These are phyloP conservation scores for Nezara viridula DNA, from an alignment of 2,888 invertebrate genomes.

Conservation along the genomic window DNA sequence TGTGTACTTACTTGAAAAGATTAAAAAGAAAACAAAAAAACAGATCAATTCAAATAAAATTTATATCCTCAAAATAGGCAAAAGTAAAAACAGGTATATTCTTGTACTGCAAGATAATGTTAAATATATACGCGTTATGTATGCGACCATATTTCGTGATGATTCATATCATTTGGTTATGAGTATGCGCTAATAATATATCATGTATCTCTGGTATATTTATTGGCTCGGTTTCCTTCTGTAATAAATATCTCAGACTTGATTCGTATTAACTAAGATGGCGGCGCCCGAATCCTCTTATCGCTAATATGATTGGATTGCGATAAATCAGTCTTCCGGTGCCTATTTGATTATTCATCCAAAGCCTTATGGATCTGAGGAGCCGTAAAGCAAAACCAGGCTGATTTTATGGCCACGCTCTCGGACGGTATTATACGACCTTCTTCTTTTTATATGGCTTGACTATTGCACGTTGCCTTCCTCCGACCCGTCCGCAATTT, in stretches of 20 bases:
- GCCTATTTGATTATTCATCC: slow-evolving; percentile 28
- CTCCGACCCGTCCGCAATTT: not conserved
- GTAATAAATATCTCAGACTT: not conserved
- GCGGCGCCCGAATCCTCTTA: not conserved
- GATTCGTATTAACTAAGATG: slow-evolving; percentile 35
- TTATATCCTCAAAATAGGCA: too few species aligned
- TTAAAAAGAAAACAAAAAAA: too few species aligned
- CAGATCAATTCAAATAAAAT: too few species aligned
- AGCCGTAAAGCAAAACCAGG: slow-evolving; percentile 3
- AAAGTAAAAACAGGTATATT: too few species aligned
- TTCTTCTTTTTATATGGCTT: not conserved
- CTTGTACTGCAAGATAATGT: too few species aligned
- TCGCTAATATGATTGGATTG: slow-evolving; percentile 22
- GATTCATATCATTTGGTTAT: not conserved
- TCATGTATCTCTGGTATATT: not conserved
- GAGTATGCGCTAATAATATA: not conserved
- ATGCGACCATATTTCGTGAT: not conserved
- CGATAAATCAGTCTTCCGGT: not conserved
- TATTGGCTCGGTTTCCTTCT: not conserved
- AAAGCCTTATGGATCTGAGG: not conserved
- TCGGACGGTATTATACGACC: not conserved
- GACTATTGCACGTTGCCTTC: not conserved
- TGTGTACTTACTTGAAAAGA: too few species aligned
- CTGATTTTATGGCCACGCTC: not conserved
- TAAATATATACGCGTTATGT: too few species aligned